A percentile compares a stretch with the other conserved stretches of the same genome.
Conservation (phyloP, 2,797 vertebrate species). For the Catostomus latipinnis region DNA sequence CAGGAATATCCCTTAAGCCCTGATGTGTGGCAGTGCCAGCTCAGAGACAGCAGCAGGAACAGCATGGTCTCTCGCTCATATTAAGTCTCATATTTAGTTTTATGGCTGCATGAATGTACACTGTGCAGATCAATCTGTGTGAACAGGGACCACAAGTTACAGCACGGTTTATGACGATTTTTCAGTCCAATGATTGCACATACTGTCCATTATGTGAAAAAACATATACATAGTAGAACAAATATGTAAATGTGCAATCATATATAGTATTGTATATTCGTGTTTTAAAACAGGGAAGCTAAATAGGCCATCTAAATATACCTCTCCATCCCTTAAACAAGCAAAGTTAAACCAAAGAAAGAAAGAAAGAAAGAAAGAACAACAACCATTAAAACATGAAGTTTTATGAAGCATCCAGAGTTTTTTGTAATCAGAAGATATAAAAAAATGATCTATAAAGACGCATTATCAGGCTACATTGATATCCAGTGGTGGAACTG, state of each 20-base stretch:
- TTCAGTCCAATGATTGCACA: background rate
- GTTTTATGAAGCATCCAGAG: too few relatives aligned
- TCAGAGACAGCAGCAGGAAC: conserved; percentile 20
- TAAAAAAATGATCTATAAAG: too few relatives aligned
- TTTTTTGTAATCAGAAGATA: too few relatives aligned
- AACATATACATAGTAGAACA: conserved; percentile 1
- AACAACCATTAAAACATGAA: too few relatives aligned
- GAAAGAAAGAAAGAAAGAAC: too few relatives aligned
- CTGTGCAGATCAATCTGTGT: conserved; percentile 51
- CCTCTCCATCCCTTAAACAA: too few relatives aligned
- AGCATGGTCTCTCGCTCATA: conserved; percentile 38
- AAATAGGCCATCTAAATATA: background rate
- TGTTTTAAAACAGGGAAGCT: too few relatives aligned
- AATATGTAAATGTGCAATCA: background rate
- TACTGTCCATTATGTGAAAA: background rate
- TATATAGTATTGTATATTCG: background rate
- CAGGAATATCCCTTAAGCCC: conserved; percentile 20
- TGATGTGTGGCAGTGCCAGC: conserved; percentile 22
- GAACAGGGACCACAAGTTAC: conserved; percentile 17
- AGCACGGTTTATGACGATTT: conserved; percentile 2
- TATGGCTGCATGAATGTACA: conserved; percentile 46
- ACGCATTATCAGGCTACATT: too few relatives aligned
- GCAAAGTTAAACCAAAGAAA: too few relatives aligned
- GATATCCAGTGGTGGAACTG: too few relatives aligned
- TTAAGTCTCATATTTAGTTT: conserved; percentile 48